phyloP scores from a whole-genome alignment of 2,797 vertebrate genomes.

The Cephalopachus bancanus region DNA sequence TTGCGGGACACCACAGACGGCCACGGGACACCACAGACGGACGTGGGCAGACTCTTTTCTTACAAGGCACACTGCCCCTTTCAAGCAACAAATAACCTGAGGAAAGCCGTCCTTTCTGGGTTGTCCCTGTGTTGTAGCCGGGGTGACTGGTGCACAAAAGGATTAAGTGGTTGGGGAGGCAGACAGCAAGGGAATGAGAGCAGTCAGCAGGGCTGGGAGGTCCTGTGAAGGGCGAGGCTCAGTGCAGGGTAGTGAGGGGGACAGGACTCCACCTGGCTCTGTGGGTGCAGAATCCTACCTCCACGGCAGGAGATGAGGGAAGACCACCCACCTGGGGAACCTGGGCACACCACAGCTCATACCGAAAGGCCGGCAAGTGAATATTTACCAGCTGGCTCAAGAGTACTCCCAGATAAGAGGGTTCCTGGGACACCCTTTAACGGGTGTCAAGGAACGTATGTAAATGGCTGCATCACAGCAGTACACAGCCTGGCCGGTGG shows the following conservation, averaged over 20 bases:
- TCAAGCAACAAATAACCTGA: fast-evolving
- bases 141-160: neutral
- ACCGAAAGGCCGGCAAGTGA: neutral
- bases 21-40: fast-evolving
- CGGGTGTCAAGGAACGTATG: neutral
- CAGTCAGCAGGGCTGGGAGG: too few relatives aligned
- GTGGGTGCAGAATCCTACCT: neutral
- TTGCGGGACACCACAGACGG: fast-evolving
- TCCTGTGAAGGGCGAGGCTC: neutral
- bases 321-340: neutral
- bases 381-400: fast-evolving
- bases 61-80: fast-evolving
- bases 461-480: fast-evolving
- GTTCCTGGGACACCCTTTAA: neutral
- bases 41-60: fast-evolving
- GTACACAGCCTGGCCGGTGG: fast-evolving
- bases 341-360: fast-evolving
- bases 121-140: neutral
- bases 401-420: neutral
- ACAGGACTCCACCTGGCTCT: neutral
- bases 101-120: fast-evolving
- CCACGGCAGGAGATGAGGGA: neutral
- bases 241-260: fast-evolving
- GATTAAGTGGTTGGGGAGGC: fast-evolving
- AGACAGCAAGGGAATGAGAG: neutral